These are phyloP conservation scores for Neopipo cinnamomea DNA, from an alignment of 2,113 vertebrate species.

Conservation along the genomic window DNA sequence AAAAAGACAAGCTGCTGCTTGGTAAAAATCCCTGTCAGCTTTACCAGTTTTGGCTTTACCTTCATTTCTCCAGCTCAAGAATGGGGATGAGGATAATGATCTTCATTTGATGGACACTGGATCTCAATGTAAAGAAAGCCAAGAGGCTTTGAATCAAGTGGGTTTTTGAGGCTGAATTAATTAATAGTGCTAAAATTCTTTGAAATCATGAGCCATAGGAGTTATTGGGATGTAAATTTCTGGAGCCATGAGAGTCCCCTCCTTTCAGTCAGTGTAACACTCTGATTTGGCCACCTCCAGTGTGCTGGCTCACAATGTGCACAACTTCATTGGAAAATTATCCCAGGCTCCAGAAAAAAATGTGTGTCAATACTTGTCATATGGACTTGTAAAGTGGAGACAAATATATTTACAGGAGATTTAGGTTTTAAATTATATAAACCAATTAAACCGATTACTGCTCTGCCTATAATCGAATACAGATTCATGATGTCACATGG, in stretches of 20 bases:
- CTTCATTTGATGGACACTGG: not conserved
- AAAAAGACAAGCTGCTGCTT: not conserved
- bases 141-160: not conserved
- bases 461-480: not conserved
- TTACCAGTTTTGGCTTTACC: not conserved
- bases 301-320: not conserved
- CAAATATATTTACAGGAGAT: not conserved
- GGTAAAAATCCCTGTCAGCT: not conserved
- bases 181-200: not conserved
- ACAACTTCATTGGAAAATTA: not conserved
- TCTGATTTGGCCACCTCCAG: not conserved
- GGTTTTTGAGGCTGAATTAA: not conserved
- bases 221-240: not conserved
- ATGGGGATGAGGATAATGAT: rapidly evolving
- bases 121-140: not conserved
- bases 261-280: not conserved
- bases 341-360: not conserved
- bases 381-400: not conserved
- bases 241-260: not conserved
- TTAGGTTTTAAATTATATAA: not conserved
- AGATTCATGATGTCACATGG: not conserved
- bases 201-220: not conserved
- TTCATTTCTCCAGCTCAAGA: not conserved
- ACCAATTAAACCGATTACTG: not conserved
- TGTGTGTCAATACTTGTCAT: too few species aligned